phyloP scores from a whole-genome alignment of 2,113 vertebrate species.

The Myrmecophaga tridactyla region DNA sequence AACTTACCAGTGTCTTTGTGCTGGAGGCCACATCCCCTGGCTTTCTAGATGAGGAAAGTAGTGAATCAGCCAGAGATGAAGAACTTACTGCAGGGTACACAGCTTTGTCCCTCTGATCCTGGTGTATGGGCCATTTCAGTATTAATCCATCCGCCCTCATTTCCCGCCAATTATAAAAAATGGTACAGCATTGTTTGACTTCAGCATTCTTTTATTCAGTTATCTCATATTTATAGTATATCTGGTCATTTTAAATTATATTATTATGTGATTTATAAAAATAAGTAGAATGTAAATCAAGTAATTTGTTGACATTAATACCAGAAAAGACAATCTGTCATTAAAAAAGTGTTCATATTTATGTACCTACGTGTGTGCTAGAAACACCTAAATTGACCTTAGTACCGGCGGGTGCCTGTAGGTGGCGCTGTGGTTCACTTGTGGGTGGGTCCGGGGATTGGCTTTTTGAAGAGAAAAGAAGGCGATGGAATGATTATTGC shows the following conservation, averaged over 20 bases:
- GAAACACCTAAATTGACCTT: neutral
- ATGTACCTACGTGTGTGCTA: rapidly evolving
- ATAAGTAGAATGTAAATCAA: neutral
- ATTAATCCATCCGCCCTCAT: neutral
- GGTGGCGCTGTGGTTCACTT: neutral
- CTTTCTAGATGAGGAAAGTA: neutral
- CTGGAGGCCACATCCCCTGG: neutral
- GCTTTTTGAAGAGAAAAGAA: neutral
- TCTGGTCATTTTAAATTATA: neutral
- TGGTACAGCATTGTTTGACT: neutral
- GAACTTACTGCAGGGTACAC: neutral
- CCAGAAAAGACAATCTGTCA: neutral
- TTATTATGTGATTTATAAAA: neutral
- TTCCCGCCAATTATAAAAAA: neutral
- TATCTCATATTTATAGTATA: neutral
- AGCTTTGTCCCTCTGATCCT: neutral
- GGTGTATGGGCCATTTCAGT: neutral
- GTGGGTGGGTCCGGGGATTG: neutral
- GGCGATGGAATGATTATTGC: neutral
- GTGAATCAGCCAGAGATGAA: neutral
- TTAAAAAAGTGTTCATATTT: neutral
- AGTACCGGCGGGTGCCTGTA: neutral
- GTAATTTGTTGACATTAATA: neutral
- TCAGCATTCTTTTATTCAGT: neutral
- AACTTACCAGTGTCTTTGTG: neutral